A percentile compares a stretch with the other conserved stretches of the same genome.
Conservation (phyloP, 1,140 invertebrate genomes). For the Ericerus pela region DNA sequence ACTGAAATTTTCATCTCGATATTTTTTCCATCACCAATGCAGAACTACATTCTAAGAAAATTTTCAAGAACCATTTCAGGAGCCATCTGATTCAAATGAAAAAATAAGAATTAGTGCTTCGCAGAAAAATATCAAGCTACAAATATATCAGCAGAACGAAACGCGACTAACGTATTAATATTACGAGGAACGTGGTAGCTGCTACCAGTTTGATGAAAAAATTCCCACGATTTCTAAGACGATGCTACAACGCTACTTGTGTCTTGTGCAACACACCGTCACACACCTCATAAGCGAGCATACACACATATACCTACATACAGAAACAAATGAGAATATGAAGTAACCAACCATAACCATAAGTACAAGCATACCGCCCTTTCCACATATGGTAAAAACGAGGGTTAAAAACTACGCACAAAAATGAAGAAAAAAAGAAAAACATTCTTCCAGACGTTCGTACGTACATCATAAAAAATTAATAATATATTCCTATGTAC, state of each 20-base stretch:
- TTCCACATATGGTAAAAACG: constrained; percentile 9
- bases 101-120: too few relatives aligned
- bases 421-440: background rate
- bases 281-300: too few relatives aligned
- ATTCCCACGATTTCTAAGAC: constrained; percentile 5
- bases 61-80: too few relatives aligned
- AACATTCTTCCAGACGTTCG: background rate
- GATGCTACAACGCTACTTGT: constrained; percentile 8
- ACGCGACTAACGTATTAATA: background rate
- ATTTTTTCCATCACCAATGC: too few relatives aligned
- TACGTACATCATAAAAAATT: background rate
- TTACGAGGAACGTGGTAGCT: background rate
- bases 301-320: too few relatives aligned
- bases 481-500: too few relatives aligned
- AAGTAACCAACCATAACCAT: constrained; percentile 6
- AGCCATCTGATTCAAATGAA: too few relatives aligned
- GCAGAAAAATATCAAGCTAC: constrained; percentile 8
- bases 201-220: background rate
- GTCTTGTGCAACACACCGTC: constrained; percentile 9
- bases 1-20: too few relatives aligned
- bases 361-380: constrained; percentile 5
- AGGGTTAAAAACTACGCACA: background rate
- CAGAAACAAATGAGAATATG: too few relatives aligned
- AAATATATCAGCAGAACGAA: constrained; percentile 1
- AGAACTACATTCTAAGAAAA: too few relatives aligned